Conservation (phyloP, 2,113 vertebrate genomes). For the Entomyzon cyanotis region DNA sequence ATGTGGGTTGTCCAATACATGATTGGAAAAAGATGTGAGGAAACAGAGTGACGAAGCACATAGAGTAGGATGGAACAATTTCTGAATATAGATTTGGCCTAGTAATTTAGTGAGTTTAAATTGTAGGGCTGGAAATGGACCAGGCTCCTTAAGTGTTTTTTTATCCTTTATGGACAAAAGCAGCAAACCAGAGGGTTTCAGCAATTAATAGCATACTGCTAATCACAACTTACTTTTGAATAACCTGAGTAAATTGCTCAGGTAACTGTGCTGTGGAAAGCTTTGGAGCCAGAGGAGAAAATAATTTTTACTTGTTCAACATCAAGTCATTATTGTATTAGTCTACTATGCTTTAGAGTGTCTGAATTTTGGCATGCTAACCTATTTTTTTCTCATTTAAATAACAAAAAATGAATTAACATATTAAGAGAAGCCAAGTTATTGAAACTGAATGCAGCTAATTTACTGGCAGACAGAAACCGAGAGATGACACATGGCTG, state of each 20-base stretch:
- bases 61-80: neutral
- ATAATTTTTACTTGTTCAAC: neutral
- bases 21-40: neutral
- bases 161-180: neutral
- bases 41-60: neutral
- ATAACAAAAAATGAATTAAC: neutral
- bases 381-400: neutral
- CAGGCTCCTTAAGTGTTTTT: neutral
- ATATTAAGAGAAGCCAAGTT: neutral
- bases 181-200: neutral
- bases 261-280: neutral
- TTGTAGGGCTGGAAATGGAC: neutral
- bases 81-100: neutral
- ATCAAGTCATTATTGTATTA: neutral
- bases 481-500: neutral
- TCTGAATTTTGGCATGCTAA: neutral
- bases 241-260: neutral
- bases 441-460: neutral
- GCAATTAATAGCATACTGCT: neutral
- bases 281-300: neutral
- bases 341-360: neutral
- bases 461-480: neutral
- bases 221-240: neutral
- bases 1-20: neutral
- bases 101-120: neutral